A percentile compares a stretch with the other conserved stretches of the same genome.
These are phyloP conservation scores for Ctenoplectra terminalis DNA, from an alignment of 1,140 invertebrate species.

Conservation along the genomic window DNA sequence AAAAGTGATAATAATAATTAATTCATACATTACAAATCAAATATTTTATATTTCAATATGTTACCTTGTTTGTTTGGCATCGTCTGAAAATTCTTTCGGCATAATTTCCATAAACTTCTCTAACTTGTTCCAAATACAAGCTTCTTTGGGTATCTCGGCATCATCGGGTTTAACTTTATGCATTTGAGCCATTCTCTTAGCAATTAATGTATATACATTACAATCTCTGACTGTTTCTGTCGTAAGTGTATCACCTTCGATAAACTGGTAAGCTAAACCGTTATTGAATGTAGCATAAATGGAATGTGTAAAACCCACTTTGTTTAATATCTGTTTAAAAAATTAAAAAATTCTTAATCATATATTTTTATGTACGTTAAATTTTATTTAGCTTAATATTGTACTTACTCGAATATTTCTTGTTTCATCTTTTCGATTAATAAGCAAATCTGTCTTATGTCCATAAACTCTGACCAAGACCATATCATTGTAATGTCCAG, in stretches of 20 bases:
- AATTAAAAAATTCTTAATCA: constrained; percentile 32
- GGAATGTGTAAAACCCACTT: constrained; percentile 90
- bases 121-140: constrained; percentile 89
- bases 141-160: constrained; percentile 78
- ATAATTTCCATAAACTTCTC: constrained; percentile 89
- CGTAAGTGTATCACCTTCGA: constrained; percentile 91
- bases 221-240: constrained; percentile 87
- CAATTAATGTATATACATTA: constrained; percentile 89
- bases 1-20: constrained; percentile 69
- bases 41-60: not conserved
- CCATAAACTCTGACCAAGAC: constrained; percentile 96
- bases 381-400: not conserved
- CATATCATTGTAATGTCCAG: constrained; percentile 85
- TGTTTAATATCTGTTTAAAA: constrained; percentile 87
- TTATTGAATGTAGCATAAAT: constrained; percentile 97
- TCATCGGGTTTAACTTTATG: constrained; percentile 85
- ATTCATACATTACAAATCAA: not conserved
- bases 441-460: constrained; percentile 95
- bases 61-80: constrained; percentile 86
- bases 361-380: constrained; percentile 14
- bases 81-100: constrained; percentile 86
- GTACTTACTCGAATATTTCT: constrained; percentile 86
- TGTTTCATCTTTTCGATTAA: constrained; percentile 93
- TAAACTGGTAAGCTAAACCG: constrained; percentile 96
- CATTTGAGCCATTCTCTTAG: constrained; percentile 91